Conservation (phyloP, 1,140 invertebrate genomes). For the Lepidurus couesii region DNA sequence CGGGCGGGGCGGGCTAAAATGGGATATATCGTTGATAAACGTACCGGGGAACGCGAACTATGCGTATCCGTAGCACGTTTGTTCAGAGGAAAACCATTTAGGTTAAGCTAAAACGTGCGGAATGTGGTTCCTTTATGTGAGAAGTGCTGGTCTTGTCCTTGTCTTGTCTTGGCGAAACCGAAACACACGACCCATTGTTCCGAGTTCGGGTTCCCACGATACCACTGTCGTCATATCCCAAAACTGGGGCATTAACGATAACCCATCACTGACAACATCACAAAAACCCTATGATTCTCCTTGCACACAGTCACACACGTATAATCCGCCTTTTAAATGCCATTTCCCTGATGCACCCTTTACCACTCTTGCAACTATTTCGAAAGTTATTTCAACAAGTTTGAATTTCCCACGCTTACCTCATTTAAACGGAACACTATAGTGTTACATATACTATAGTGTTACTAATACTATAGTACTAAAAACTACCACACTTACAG, state of each 20-base stretch:
- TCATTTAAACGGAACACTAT: no score
- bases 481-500: no score
- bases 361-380: no score
- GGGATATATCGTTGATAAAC: no score
- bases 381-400: no score
- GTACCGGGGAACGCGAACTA: no score
- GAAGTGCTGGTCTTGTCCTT: neutral
- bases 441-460: no score
- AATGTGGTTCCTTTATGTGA: neutral
- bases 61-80: no score
- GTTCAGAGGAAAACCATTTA: neutral
- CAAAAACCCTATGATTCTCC: neutral
- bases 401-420: no score
- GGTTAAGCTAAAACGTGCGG: neutral
- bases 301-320: neutral
- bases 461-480: no score
- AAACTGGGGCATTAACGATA: slow-evolving; percentile 1
- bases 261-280: neutral
- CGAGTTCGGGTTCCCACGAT: neutral
- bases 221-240: neutral
- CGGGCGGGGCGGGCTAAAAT: no score
- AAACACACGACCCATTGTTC: neutral
- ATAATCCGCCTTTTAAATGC: neutral
- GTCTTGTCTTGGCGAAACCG: neutral
- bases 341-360: no score